These are phyloP conservation scores for Serripes groenlandicus DNA, from an alignment of 2,888 invertebrate genomes.

Conservation along the genomic window DNA sequence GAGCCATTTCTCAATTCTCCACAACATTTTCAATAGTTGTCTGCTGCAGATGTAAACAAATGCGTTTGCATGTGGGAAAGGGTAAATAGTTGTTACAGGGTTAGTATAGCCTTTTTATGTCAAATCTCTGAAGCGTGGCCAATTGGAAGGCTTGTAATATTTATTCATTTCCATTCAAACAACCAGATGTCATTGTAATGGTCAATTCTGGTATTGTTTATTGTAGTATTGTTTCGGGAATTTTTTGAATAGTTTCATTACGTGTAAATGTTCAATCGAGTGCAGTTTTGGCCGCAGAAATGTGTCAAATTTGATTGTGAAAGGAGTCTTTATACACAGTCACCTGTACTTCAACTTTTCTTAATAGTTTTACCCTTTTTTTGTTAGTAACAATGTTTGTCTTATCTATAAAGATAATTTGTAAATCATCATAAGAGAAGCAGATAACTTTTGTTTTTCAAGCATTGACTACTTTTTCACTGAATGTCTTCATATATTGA, in stretches of 20 bases:
- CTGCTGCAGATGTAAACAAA: too few relatives aligned
- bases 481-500: too few relatives aligned
- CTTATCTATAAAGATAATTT: too few relatives aligned
- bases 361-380: background rate
- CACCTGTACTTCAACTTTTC: background rate
- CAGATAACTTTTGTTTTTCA: too few relatives aligned
- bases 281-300: conserved; percentile 17
- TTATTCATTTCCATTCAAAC: background rate
- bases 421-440: too few relatives aligned
- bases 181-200: conserved; percentile 14
- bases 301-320: conserved; percentile 8
- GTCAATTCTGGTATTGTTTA: conserved; percentile 12
- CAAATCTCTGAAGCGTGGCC: conserved; percentile 13
- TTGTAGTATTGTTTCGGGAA: background rate
- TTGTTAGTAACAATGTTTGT: background rate
- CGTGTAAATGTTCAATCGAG: conserved; percentile 3
- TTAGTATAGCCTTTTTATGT: conserved; percentile 5
- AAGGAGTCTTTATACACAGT: background rate
- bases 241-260: conserved; percentile 6
- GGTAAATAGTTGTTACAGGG: background rate
- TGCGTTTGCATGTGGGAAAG: background rate
- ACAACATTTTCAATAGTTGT: too few relatives aligned
- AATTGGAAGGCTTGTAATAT: background rate
- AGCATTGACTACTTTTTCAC: too few relatives aligned
- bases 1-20: too few relatives aligned